phyloP scores from a whole-genome alignment of 2,797 vertebrate species.

The Phataginus tetradactyla region DNA sequence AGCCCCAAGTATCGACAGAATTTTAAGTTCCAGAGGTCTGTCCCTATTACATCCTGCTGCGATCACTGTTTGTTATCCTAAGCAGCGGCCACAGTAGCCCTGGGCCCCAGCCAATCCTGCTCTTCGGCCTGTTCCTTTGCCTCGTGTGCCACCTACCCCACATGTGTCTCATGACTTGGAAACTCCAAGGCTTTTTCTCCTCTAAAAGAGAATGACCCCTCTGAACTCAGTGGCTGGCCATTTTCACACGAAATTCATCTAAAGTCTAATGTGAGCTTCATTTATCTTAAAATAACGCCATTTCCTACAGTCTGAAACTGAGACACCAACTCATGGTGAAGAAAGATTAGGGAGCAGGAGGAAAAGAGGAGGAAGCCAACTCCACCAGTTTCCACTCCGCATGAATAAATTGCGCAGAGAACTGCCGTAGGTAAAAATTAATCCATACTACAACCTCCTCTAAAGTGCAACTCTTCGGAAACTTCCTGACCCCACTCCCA shows the following conservation, averaged over 20 bases:
- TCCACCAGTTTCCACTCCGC: neutral
- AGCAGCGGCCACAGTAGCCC: too few relatives aligned
- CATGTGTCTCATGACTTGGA: neutral
- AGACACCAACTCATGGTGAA: neutral
- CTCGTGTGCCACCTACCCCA: neutral
- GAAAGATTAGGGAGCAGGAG: neutral
- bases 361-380: neutral
- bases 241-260: neutral
- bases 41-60: neutral
- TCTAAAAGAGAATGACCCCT: neutral
- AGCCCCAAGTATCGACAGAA: accelerated
- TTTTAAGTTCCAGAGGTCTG: neutral
- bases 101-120: too few relatives aligned
- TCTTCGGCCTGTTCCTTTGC: too few relatives aligned
- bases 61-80: neutral
- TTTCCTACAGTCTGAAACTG: neutral
- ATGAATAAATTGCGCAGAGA: neutral
- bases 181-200: neutral
- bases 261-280: neutral
- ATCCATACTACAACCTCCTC: too few relatives aligned
- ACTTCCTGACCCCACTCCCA: neutral
- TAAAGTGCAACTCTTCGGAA: neutral
- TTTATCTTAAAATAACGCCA: neutral
- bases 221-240: neutral
- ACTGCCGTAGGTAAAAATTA: neutral